Evolutionary conservation across 2,797 vertebrate genomes (phyloP), one percentile per base, ranked within the genome.

Genomic region (Macropus fuliginosus): DNA sequence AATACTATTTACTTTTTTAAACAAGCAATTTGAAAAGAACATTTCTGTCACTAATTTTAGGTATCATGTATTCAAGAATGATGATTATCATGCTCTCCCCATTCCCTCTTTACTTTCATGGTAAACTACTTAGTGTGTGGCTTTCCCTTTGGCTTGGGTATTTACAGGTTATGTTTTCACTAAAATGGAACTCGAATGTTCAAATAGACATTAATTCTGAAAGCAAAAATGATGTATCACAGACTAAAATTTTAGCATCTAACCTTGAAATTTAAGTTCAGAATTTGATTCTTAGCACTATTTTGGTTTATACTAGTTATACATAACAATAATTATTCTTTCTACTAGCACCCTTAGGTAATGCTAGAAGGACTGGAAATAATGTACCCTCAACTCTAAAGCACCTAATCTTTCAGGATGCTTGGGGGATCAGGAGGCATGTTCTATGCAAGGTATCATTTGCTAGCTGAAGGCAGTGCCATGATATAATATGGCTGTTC

Each of bases 1-100:
- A 97, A 96, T 97, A 98, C 89, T 97, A 96, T 98, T 98, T 98
- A 98, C 97, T 98, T 98, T 98, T 97, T 74, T 46, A 81, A 81
- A 46, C 91, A 92, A 92, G 62, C 96, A 93, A 96, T 96, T 94
- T 93, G 54, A 59, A 59, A 96, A 95, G 90, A 93, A 87, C 18
- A 14, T 55, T 89, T 92, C n/a, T 57, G 74, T 91, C 87, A 91
- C 29, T 74, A 9, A 13, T 55, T 91, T 97, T 87, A 90, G 55
- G 21, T 18, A 18, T 81, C n/a, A 87, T 14, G 28, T 92, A 34
- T 91, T 93, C 55, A 93, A 94, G 62, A 81, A 74, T 0, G 1
- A 92, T 1, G 52, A 54, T 54, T 18, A 16, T 90, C 62, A 91
- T 56, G 56, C 46, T 27, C 40, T 52, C 24, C 87, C 52, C 34